These are phyloP conservation scores for Pachydiplax longipennis DNA, from an alignment of 2,888 invertebrate species.

Conservation along the genomic window DNA sequence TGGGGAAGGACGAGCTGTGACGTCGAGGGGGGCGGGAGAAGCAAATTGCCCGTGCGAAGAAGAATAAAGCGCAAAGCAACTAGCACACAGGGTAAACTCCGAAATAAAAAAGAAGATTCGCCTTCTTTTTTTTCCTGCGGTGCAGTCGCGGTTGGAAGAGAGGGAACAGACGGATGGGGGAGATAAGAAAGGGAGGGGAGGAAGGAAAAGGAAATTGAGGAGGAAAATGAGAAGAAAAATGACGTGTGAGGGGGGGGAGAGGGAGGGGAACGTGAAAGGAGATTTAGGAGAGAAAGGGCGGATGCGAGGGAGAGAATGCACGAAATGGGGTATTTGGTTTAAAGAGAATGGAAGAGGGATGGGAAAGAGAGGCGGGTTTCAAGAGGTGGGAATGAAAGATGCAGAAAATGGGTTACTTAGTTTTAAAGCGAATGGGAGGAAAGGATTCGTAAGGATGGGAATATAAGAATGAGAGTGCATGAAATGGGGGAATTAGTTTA, in stretches of 20 bases:
- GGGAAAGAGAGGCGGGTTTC: no score
- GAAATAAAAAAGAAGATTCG: background rate
- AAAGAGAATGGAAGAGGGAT: background rate
- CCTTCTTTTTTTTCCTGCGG: background rate
- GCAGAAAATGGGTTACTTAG: no score
- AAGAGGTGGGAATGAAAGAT: background rate
- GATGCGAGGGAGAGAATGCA: no score
- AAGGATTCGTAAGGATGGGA: no score
- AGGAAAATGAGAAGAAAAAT: background rate
- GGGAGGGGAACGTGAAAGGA: background rate
- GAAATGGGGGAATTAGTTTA: no score
- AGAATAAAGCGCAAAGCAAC: slow-evolving; percentile 24
- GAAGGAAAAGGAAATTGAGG: background rate
- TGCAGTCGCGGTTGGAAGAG: background rate
- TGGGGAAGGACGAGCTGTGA: slow-evolving; percentile 24
- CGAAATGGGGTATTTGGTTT: background rate
- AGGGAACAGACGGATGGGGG: background rate
- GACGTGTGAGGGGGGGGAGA: background rate
- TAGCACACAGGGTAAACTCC: slow-evolving; percentile 27
- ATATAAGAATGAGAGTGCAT: no score
- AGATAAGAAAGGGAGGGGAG: background rate
- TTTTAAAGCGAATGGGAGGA: no score
- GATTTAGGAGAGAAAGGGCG: background rate
- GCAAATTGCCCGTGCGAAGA: slow-evolving; percentile 44
- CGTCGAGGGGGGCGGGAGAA: background rate